Percentiles rank a stretch among this genome's conserved stretches.
These are phyloP conservation scores for Ictidomys tridecemlineatus DNA, from an alignment of 2,113 vertebrate species.

Conservation along the genomic window DNA sequence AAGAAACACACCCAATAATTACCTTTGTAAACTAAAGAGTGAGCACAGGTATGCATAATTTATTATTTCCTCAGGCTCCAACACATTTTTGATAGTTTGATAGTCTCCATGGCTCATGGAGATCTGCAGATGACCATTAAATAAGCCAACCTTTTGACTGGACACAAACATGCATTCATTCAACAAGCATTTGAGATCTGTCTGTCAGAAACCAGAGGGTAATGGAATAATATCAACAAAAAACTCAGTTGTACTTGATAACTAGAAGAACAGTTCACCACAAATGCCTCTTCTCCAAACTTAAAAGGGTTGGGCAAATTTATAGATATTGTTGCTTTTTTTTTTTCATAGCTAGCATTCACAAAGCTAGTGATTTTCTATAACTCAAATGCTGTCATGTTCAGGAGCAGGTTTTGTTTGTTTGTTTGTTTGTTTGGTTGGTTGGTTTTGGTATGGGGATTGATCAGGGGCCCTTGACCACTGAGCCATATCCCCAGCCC, in stretches of 20 bases:
- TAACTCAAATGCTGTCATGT: background rate
- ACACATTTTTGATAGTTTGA: slow-evolving; percentile 65
- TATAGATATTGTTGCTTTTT: background rate
- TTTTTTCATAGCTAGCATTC: slow-evolving; percentile 19
- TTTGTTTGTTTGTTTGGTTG: no score
- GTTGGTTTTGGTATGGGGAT: no score
- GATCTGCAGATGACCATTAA: slow-evolving; percentile 55
- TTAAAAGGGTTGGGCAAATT: background rate
- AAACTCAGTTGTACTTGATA: background rate
- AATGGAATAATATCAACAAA: background rate
- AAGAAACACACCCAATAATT: slow-evolving; percentile 67
- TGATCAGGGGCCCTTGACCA: no score
- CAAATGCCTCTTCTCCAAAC: background rate
- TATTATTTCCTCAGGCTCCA: slow-evolving; percentile 66
- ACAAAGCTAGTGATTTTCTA: background rate
- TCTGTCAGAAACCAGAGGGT: background rate
- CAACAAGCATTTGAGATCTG: slow-evolving; percentile 8
- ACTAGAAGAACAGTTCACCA: background rate
- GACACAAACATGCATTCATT: background rate
- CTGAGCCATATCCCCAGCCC: no score
- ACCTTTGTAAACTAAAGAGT: slow-evolving; percentile 58
- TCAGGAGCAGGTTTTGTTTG: background rate
- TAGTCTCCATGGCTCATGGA: slow-evolving; percentile 59
- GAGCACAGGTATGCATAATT: slow-evolving; percentile 39
- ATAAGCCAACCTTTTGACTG: slow-evolving; percentile 20